phyloP scores from a whole-genome alignment of 2,797 vertebrate species.

The Gobionotothen gibberifrons region DNA sequence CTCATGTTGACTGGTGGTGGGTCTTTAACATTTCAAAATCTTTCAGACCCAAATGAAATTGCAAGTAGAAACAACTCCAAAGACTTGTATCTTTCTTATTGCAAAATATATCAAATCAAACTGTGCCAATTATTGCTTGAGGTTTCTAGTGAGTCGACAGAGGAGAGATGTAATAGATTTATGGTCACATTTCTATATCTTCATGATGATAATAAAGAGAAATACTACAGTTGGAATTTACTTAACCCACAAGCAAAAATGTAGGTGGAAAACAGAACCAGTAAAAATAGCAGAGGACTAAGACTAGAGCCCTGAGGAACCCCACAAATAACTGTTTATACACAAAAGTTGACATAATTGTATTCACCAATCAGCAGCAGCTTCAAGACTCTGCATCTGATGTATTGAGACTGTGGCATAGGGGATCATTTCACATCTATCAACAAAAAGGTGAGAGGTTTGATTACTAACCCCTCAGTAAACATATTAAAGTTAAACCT shows the following conservation, averaged over 20 bases:
- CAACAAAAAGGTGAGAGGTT: too few species aligned
- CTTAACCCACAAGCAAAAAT: too few species aligned
- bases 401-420: too few species aligned
- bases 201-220: background rate
- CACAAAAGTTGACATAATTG: too few species aligned
- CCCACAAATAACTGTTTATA: background rate
- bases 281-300: background rate
- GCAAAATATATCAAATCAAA: background rate
- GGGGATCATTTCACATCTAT: too few species aligned
- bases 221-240: background rate
- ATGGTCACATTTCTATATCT: background rate
- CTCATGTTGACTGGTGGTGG: background rate
- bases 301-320: conserved; percentile 28
- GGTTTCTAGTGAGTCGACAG: background rate
- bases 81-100: background rate
- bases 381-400: too few species aligned
- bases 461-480: too few species aligned
- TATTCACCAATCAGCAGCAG: too few species aligned
- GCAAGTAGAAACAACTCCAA: background rate
- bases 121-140: background rate
- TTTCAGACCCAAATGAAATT: background rate
- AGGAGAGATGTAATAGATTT: background rate
- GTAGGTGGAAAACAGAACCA: background rate
- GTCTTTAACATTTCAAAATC: background rate
- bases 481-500: too few species aligned